Base-by-base conservation (phyloP, 2,113 vertebrate species). In the Colistium nudipinnis region DNA sequence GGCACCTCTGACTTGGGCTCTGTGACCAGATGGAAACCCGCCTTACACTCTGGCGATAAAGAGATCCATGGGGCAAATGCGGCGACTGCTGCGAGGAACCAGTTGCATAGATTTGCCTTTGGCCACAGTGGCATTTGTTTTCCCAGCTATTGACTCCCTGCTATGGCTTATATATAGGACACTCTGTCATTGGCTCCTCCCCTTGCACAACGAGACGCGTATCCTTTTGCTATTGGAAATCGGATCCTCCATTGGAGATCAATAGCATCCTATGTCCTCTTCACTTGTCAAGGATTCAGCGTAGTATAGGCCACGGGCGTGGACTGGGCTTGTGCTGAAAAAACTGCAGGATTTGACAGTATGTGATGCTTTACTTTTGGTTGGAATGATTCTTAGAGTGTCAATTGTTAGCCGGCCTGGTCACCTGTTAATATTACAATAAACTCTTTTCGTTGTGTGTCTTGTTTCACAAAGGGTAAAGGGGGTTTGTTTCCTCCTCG, bases 241-340 rank as follows among this genome's bases (percentile, higher is more conserved):
- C 74, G 60, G 71, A 89, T 71, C 85, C 63, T 66, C 24, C 48
- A 76, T 43, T 7, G 33, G 24, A 59, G 77, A 90, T 89, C 87
- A 83, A 86, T 86, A 62, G 71, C 66, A 56, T 82, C 70, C 76
- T 76, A 74, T 87, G 83, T 76, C 52, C 84, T 66, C 70, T 69
- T 39, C 1, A 19, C 77, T 68, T 75, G 75, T 84, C 55, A 78
- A 75, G 66, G 45, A 67, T 63, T 74, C 71, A 73, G 62, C 74
- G 51, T 38, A 38, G 45, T 2, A n/a, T n/a, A n/a, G n/a, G n/a
- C n/a, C n/a, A n/a, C n/a, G n/a, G n/a, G n/a, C n/a, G 4, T 61
- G 43, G 45, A 41, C 51, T 47, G 41, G 33, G 55, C 41, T 45
- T 43, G 11, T 41, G 56, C 31, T 74, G 19, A 3, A 3, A 5